phyloP scores from a whole-genome alignment of 2,113 vertebrate genomes.

The Brevimyrus niger region DNA sequence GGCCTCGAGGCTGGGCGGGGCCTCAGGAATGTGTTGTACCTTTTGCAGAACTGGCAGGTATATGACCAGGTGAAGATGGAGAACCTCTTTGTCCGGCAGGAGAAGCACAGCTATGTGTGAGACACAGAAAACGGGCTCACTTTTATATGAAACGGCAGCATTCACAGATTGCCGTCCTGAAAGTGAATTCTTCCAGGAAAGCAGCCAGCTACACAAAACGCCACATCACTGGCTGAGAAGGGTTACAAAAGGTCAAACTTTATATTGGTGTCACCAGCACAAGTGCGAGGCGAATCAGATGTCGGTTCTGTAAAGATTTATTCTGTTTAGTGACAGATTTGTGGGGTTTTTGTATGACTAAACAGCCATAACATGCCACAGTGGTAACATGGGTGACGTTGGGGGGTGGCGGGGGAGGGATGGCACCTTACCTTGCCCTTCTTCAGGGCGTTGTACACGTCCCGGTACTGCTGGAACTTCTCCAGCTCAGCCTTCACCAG shows the following conservation, averaged over 20 bases:
- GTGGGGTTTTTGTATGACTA: neutral
- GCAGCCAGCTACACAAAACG: neutral
- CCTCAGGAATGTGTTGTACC: conserved; percentile 58
- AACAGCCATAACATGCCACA: neutral
- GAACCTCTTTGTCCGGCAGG: conserved; percentile 93
- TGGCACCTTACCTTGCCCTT: conserved; percentile 86
- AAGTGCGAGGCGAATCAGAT: neutral
- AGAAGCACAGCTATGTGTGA: conserved; percentile 84
- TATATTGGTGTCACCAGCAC: neutral
- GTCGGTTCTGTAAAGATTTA: neutral
- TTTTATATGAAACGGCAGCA: neutral
- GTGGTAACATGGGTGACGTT: neutral
- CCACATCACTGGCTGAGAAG: neutral
- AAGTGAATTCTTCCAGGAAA: neutral
- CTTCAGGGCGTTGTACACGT: conserved; percentile 94
- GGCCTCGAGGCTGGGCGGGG: neutral
- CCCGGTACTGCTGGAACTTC: conserved; percentile 97
- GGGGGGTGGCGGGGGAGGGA: neutral
- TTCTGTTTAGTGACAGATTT: neutral
- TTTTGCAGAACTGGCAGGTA: conserved; percentile 97
- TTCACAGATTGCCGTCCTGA: neutral
- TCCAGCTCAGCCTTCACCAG: conserved; percentile 96
- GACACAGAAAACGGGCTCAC: neutral
- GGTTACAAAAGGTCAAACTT: neutral
- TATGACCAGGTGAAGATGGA: conserved; percentile 99